These are phyloP conservation scores for Portunus trituberculatus DNA, from an alignment of 1,140 invertebrate genomes.

Conservation along the genomic window DNA sequence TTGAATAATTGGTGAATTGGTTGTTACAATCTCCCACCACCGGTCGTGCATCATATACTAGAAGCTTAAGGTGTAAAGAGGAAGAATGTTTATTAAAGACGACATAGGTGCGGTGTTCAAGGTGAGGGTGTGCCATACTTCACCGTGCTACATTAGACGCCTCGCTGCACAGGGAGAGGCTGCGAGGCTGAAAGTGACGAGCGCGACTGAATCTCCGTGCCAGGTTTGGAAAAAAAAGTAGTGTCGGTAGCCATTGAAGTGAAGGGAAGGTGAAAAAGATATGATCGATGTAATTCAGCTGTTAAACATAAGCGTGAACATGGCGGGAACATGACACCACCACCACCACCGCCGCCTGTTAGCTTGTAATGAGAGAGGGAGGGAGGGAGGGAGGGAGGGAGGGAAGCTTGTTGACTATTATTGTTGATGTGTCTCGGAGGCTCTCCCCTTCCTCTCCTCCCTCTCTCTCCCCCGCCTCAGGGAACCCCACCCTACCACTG, in stretches of 20 bases:
- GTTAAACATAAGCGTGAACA: conserved; percentile 60
- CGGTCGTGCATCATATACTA: too few relatives aligned
- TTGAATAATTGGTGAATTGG: too few relatives aligned
- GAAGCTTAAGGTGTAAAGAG: too few relatives aligned
- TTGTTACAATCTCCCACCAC: too few relatives aligned
- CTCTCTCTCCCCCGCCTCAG: neutral
- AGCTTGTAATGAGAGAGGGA: neutral
- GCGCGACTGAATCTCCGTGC: conserved; percentile 45
- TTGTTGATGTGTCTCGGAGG: too few relatives aligned
- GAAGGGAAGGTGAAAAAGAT: conserved; percentile 66
- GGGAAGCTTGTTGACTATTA: conserved; percentile 50
- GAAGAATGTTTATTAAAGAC: too few relatives aligned
- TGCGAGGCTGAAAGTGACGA: conserved; percentile 58
- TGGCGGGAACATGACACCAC: conserved; percentile 62
- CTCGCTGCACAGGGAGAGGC: neutral
- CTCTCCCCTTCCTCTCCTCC: neutral
- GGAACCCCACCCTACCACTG: too few relatives aligned
- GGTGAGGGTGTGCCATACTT: too few relatives aligned
- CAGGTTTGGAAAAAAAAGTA: neutral
- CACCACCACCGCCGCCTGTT: neutral
- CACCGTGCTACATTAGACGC: too few relatives aligned
- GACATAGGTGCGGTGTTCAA: too few relatives aligned
- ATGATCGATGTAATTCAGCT: conserved; percentile 72
- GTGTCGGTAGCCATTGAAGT: conserved; percentile 64
- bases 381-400: neutral